phyloP scores from a whole-genome alignment of 2,797 vertebrate species.

The Chelon labrosus region DNA sequence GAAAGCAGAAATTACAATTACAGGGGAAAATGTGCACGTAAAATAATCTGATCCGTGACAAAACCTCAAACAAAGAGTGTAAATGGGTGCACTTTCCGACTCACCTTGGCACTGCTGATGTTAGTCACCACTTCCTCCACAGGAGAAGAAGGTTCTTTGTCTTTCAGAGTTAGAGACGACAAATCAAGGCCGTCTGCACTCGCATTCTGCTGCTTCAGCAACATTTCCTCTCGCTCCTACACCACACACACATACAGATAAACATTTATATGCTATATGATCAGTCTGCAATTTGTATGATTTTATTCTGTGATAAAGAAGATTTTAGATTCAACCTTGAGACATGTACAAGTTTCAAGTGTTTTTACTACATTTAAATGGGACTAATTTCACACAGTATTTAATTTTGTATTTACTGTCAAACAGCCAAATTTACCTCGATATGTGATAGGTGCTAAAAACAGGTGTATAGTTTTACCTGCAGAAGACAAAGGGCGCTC shows the following conservation, averaged over 20 bases:
- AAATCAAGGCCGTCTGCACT: constrained; percentile 75
- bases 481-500: constrained; percentile 77
- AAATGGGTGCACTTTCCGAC: not conserved
- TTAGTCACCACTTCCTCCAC: constrained; percentile 69
- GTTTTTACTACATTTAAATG: too few species aligned
- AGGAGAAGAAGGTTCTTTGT: constrained; percentile 77
- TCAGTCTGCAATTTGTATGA: not conserved
- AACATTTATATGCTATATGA: not conserved
- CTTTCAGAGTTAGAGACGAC: constrained; percentile 86
- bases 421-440: not conserved
- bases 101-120: constrained; percentile 75
- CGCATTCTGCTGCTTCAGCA: constrained; percentile 81
- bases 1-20: not conserved
- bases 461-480: constrained; percentile 53
- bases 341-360: not conserved
- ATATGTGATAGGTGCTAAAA: not conserved
- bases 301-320: constrained; percentile 1
- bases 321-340: not conserved
- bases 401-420: too few species aligned
- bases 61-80: not conserved
- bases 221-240: constrained; percentile 89
- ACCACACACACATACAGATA: constrained; percentile 33
- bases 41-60: not conserved
- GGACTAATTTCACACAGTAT: too few species aligned
- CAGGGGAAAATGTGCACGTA: not conserved